These are phyloP conservation scores for Dasypolia templi DNA, from an alignment of 2,888 invertebrate genomes.

Conservation along the genomic window DNA sequence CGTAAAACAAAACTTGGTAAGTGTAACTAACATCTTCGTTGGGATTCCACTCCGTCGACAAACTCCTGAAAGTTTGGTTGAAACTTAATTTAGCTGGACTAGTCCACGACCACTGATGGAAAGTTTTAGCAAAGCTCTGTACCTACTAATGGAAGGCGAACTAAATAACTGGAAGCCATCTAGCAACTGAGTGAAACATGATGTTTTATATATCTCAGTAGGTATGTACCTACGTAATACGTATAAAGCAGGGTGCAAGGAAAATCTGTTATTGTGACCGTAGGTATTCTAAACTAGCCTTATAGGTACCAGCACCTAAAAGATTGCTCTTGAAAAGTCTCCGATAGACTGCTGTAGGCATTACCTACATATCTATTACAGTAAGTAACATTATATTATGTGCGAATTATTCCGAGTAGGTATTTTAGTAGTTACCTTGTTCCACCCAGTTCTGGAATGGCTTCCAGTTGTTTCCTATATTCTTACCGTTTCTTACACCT, in stretches of 20 bases:
- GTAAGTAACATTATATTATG: too few species aligned
- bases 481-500: neutral
- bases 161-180: conserved; percentile 66
- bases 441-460: neutral
- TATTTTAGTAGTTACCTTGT: neutral
- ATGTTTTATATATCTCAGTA: neutral
- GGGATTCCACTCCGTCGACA: conserved; percentile 71
- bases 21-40: conserved; percentile 71
- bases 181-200: conserved; percentile 54
- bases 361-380: neutral
- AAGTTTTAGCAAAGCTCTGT: conserved; percentile 73
- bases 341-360: neutral
- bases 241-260: neutral
- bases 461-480: neutral
- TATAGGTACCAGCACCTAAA: neutral
- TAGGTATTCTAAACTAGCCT: neutral
- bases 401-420: neutral
- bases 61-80: conserved; percentile 73
- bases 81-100: conserved; percentile 80
- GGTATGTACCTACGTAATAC: neutral
- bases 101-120: conserved; percentile 72
- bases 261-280: neutral
- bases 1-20: conserved; percentile 65
- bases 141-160: conserved; percentile 73
- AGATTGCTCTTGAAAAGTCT: neutral